These are phyloP conservation scores for Sarcophaga variegata DNA, from an alignment of 2,888 invertebrate species.

Conservation along the genomic window DNA sequence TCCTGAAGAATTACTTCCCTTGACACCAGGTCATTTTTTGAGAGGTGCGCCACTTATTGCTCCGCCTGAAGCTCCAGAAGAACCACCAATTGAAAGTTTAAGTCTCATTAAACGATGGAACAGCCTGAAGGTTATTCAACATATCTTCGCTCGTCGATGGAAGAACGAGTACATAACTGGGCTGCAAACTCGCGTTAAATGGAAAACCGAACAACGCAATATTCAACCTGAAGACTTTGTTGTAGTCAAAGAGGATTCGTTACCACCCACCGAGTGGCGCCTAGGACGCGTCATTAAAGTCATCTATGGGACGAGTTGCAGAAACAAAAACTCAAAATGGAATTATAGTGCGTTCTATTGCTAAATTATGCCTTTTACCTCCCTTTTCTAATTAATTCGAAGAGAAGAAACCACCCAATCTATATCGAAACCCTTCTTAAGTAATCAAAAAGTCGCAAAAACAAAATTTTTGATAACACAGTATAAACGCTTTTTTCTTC, in stretches of 20 bases:
- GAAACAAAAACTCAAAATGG: constrained; percentile 25
- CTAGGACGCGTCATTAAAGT: constrained; percentile 20
- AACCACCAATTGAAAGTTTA: too few relatives aligned
- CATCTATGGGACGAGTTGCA: constrained; percentile 18
- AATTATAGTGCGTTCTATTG: too few relatives aligned
- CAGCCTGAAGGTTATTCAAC: too few relatives aligned
- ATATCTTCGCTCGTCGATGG: constrained; percentile 3
- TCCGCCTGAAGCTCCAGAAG: too few relatives aligned
- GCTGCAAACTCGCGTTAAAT: too few relatives aligned
- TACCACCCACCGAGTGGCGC: constrained; percentile 17
- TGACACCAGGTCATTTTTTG: constrained; percentile 40
- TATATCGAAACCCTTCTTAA: neutral
- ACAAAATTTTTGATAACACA: neutral
- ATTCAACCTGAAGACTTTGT: constrained; percentile 16
- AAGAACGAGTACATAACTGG: neutral
- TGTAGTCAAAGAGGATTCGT: constrained; percentile 14
- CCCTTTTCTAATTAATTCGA: neutral
- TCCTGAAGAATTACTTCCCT: constrained; percentile 26
- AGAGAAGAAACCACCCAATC: neutral
- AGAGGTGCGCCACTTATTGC: constrained; percentile 20
- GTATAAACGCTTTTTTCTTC: neutral
- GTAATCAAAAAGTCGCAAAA: neutral
- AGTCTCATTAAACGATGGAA: too few relatives aligned
- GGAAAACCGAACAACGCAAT: neutral
- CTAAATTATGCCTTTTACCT: neutral